A percentile compares a stretch with the other conserved stretches of the same genome.
These are phyloP conservation scores for Stenotaenia linearis DNA, from an alignment of 2,888 invertebrate genomes.

Conservation along the genomic window DNA sequence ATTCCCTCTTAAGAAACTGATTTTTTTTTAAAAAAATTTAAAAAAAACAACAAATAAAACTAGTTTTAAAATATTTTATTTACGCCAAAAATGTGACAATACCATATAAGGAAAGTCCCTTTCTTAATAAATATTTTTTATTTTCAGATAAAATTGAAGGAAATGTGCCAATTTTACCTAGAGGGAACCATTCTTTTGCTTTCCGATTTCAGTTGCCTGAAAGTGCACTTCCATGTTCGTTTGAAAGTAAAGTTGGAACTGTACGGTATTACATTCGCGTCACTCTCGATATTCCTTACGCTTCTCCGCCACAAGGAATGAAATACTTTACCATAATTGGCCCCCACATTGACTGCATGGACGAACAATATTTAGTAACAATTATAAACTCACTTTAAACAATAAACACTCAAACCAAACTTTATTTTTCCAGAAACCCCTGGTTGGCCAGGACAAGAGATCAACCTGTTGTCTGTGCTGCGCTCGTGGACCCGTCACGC, in stretches of 20 bases:
- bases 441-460: slow-evolving; percentile 59
- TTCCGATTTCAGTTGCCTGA: slow-evolving; percentile 67
- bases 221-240: slow-evolving; percentile 66
- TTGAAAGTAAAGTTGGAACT: slow-evolving; percentile 67
- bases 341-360: slow-evolving; percentile 73
- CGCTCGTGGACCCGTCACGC: slow-evolving; percentile 60
- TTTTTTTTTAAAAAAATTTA: too few species aligned
- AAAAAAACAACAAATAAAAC: too few species aligned
- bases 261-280: slow-evolving; percentile 68
- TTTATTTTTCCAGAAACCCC: slow-evolving; percentile 54
- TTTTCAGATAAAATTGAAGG: slow-evolving; percentile 54
- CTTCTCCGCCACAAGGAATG: slow-evolving; percentile 70
- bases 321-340: slow-evolving; percentile 73
- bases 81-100: too few species aligned
- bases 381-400: too few species aligned
- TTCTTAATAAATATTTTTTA: not conserved
- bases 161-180: slow-evolving; percentile 61
- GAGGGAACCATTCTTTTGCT: slow-evolving; percentile 65
- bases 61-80: too few species aligned
- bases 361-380: slow-evolving; percentile 66
- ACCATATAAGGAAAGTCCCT: too few species aligned
- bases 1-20: too few species aligned
- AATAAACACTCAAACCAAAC: not conserved
- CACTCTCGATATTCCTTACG: slow-evolving; percentile 68
- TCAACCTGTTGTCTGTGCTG: slow-evolving; percentile 68